These are phyloP conservation scores for Endotricha flammealis DNA, from an alignment of 2,888 invertebrate genomes.

Conservation along the genomic window DNA sequence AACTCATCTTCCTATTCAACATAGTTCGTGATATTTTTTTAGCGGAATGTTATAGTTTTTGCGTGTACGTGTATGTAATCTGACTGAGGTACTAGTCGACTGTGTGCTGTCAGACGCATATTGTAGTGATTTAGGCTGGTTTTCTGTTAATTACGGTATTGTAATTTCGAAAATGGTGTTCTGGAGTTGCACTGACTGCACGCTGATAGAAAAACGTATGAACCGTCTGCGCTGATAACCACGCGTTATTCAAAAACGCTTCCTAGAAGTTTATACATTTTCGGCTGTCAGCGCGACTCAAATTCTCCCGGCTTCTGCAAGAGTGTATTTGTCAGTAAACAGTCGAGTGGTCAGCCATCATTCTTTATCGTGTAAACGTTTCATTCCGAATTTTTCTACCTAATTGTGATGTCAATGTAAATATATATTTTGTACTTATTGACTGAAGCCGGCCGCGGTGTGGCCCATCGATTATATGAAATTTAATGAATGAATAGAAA, in stretches of 20 bases:
- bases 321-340: too few species aligned
- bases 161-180: too few species aligned
- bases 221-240: too few species aligned
- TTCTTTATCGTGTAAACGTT: slow-evolving; percentile 30
- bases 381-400: slow-evolving; percentile 50
- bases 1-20: slow-evolving; percentile 18
- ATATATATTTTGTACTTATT: slow-evolving; percentile 66
- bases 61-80: slow-evolving; percentile 33
- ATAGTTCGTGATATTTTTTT: slow-evolving; percentile 24
- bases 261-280: too few species aligned
- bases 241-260: too few species aligned
- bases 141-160: too few species aligned
- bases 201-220: too few species aligned
- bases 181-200: too few species aligned
- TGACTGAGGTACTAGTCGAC: slow-evolving; percentile 41
- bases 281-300: too few species aligned
- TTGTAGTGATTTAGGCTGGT: too few species aligned
- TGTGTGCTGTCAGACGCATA: too few species aligned
- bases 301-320: too few species aligned
- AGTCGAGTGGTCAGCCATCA: slow-evolving; percentile 17
- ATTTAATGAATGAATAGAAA: slow-evolving; percentile 3
- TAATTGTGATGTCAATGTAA: slow-evolving; percentile 56
- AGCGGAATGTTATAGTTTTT: slow-evolving; percentile 23
- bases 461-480: slow-evolving; percentile 11
- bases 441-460: slow-evolving; percentile 33